phyloP scores from a whole-genome alignment of 2,113 vertebrate genomes.

The Garra rufa region DNA sequence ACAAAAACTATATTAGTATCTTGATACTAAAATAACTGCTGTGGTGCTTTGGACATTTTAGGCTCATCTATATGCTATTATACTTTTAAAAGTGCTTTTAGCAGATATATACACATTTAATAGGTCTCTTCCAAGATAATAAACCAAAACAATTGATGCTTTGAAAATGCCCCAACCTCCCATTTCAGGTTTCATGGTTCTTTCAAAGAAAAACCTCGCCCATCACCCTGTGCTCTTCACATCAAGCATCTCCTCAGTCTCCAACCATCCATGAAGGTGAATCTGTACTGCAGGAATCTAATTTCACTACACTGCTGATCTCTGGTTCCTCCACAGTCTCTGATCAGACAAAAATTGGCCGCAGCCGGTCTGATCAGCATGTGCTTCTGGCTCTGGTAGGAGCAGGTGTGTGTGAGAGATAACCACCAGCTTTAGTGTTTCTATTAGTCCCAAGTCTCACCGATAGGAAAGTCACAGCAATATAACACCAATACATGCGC shows the following conservation, averaged over 20 bases:
- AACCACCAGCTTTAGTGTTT: slow-evolving; percentile 64
- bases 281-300: slow-evolving; percentile 13
- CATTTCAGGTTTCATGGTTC: not conserved
- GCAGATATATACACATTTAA: not conserved
- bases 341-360: slow-evolving; percentile 36
- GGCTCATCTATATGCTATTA: not conserved
- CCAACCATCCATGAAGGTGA: not conserved
- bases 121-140: not conserved
- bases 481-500: slow-evolving; percentile 39
- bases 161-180: not conserved
- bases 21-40: not conserved
- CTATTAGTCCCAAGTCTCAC: slow-evolving; percentile 32
- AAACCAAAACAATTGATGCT: not conserved
- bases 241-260: not conserved
- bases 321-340: slow-evolving; percentile 7
- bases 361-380: slow-evolving; percentile 40
- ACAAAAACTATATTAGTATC: not conserved
- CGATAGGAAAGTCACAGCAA: slow-evolving; percentile 61
- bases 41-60: not conserved
- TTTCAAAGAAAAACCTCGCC: not conserved
- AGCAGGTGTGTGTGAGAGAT: slow-evolving; percentile 72
- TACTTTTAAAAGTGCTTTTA: not conserved
- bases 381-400: slow-evolving; percentile 3
- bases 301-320: slow-evolving; percentile 28
- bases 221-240: no score